Evolutionary conservation across 2,888 invertebrate genomes (phyloP).

Genomic region (Clusia tigrina): DNA sequence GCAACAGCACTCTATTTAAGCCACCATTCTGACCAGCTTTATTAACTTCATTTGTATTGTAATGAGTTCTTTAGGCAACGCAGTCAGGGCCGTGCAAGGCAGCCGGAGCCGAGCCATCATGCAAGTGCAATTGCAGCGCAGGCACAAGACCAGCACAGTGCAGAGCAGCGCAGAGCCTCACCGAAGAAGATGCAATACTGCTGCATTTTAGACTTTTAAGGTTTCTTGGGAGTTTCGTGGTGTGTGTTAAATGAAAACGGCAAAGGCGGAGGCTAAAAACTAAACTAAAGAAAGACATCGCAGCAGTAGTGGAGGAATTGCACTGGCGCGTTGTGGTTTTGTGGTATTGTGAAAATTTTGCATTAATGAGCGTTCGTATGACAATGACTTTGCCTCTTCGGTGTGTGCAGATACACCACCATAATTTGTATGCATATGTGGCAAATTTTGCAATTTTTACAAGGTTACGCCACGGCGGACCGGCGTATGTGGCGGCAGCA

Average conservation of each 20-base stretch:
- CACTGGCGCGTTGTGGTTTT: not conserved
- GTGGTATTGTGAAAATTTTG: not conserved
- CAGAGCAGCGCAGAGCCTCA: too few relatives aligned
- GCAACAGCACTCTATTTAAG: not conserved
- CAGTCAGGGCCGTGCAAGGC: not conserved
- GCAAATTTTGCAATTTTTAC: not conserved
- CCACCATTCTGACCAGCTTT: not conserved
- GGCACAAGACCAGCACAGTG: too few relatives aligned
- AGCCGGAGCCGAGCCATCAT: too few relatives aligned
- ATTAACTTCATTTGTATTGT: conserved; percentile 1
- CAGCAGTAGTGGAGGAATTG: not conserved
- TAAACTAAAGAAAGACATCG: not conserved
- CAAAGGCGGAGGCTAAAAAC: not conserved
- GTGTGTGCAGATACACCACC: not conserved
- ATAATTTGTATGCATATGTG: conserved; percentile 5
- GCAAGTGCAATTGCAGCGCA: not conserved
- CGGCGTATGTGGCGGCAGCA: too few relatives aligned
- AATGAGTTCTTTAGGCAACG: not conserved
- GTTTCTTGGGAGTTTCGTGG: conserved; percentile 8
- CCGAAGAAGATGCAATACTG: too few relatives aligned
- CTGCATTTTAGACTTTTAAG: too few relatives aligned
- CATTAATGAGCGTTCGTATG: conserved; percentile 9
- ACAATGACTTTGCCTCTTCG: not conserved
- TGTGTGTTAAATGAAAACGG: not conserved
- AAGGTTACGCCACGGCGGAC: not conserved